A percentile compares a stretch with the other conserved stretches of the same genome.
Conservation (phyloP, 1,140 invertebrate species). For the Wiebesia pumilae region DNA sequence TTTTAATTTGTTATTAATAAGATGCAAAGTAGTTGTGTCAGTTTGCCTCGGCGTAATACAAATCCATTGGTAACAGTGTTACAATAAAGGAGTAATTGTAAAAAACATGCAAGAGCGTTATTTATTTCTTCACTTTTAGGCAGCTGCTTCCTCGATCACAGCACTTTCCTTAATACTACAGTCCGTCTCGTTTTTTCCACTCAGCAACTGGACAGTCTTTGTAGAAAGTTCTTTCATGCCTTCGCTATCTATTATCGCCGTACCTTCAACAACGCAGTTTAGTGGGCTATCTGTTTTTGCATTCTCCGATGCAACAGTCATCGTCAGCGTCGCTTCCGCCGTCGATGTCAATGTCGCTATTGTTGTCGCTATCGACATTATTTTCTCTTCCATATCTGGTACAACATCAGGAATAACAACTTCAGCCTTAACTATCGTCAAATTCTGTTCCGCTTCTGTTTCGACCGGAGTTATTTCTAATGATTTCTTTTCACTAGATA, state of each 20-base stretch:
- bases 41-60: constrained; percentile 29
- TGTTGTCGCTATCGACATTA: neutral
- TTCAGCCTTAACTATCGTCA: neutral
- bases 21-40: constrained; percentile 47
- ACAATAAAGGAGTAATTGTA: constrained; percentile 48
- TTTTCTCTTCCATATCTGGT: neutral
- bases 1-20: constrained; percentile 40
- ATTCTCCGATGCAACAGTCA: neutral
- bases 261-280: constrained; percentile 4
- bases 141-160: constrained; percentile 67
- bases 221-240: constrained; percentile 23
- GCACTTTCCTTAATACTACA: constrained; percentile 59
- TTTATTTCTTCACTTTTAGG: constrained; percentile 55
- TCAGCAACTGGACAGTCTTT: constrained; percentile 50
- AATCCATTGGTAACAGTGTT: constrained; percentile 51
- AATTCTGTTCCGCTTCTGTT: constrained; percentile 8
- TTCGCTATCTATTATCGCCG: neutral
- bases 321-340: neutral
- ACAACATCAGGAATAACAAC: neutral
- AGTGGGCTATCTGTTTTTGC: neutral
- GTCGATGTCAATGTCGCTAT: neutral
- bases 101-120: constrained; percentile 42
- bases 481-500: constrained; percentile 19
- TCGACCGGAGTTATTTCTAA: neutral
- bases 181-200: constrained; percentile 58